phyloP scores from a whole-genome alignment of 2,888 invertebrate species.

The Acronicta psi region DNA sequence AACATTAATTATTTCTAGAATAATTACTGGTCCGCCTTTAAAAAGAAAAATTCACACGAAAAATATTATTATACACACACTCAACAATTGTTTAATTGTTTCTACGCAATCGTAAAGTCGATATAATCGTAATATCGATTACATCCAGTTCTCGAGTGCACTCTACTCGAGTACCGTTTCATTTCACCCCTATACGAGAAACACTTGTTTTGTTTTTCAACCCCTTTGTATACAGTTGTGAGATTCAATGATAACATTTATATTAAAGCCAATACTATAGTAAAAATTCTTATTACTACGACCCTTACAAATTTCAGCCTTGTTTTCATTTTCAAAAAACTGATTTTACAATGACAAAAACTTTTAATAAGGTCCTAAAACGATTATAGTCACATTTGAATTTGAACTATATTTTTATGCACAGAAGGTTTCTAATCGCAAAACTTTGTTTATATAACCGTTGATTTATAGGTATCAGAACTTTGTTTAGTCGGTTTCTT shows the following conservation, averaged over 20 bases:
- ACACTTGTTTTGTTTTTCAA: constrained; percentile 33
- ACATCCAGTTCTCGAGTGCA: constrained; percentile 63
- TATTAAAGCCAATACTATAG: constrained; percentile 11
- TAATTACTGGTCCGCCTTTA: constrained; percentile 7
- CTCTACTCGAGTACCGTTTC: constrained; percentile 61
- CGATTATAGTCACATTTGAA: neutral
- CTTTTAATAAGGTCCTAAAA: constrained; percentile 2
- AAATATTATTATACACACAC: constrained; percentile 33
- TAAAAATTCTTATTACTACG: neutral
- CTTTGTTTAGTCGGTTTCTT: constrained; percentile 46
- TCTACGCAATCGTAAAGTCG: constrained; percentile 35
- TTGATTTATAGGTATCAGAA: constrained; percentile 4
- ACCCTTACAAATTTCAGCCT: constrained; percentile 1
- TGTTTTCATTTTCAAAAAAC: fast-evolving
- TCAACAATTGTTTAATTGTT: constrained; percentile 41
- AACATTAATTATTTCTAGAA: too few relatives aligned
- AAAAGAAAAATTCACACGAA: constrained; percentile 44
- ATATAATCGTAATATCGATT: constrained; percentile 78
- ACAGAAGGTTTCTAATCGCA: neutral
- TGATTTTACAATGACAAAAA: constrained; percentile 2
- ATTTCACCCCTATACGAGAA: constrained; percentile 32
- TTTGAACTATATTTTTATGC: fast-evolving
- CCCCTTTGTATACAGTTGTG: constrained; percentile 41
- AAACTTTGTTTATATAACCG: neutral
- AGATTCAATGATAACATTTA: constrained; percentile 48